A percentile compares a stretch with the other conserved stretches of the same genome.
These are phyloP conservation scores for Zaprionus tsacasi DNA, from an alignment of 1,140 invertebrate genomes.

Conservation along the genomic window DNA sequence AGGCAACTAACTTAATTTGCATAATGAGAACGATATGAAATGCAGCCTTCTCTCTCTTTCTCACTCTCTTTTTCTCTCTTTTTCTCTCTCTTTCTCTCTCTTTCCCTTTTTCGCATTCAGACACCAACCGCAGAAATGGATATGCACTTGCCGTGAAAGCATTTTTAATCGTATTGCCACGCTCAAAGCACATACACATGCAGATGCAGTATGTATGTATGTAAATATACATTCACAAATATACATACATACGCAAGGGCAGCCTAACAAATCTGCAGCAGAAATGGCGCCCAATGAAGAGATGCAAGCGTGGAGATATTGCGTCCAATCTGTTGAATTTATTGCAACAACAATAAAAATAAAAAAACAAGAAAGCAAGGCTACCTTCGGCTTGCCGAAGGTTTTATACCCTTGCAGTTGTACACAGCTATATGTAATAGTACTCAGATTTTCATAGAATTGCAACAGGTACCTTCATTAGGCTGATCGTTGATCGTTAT, in stretches of 20 bases:
- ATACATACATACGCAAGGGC: conserved; percentile 7
- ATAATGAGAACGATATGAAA: conserved; percentile 67
- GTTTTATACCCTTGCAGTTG: too few relatives aligned
- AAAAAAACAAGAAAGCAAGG: too few relatives aligned
- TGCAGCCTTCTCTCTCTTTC: conserved; percentile 16
- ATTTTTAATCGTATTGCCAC: conserved; percentile 77
- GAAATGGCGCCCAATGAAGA: conserved; percentile 34
- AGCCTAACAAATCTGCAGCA: conserved; percentile 24
- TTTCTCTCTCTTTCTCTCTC: not conserved
- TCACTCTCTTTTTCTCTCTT: not conserved
- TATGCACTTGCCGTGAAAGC: conserved; percentile 81
- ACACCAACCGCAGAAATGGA: conserved; percentile 72
- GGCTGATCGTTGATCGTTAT: too few relatives aligned
- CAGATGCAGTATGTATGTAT: not conserved
- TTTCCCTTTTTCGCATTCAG: not conserved
- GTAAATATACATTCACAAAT: not conserved
- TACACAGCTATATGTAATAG: too few relatives aligned
- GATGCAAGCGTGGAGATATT: conserved; percentile 72
- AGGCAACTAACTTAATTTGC: conserved; percentile 39
- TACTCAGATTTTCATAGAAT: too few relatives aligned
- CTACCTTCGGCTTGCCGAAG: too few relatives aligned
- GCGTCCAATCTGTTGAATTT: conserved; percentile 58
- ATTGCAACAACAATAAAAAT: conserved; percentile 10
- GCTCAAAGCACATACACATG: conserved; percentile 3
- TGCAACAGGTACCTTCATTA: too few relatives aligned